phyloP scores from a whole-genome alignment of 2,888 invertebrate species.

The Euclidia mi region DNA sequence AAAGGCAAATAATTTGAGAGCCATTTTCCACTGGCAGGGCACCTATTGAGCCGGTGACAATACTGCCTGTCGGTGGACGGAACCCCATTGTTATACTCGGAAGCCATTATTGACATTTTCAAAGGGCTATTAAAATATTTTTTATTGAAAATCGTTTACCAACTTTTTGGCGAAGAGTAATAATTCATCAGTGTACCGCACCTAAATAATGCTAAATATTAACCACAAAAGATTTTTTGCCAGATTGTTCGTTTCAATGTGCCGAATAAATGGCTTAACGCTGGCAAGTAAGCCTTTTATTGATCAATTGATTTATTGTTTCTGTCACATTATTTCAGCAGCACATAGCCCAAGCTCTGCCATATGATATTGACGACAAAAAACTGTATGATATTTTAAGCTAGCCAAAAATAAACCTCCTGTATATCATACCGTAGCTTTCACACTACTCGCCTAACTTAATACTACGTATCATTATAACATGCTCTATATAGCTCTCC shows the following conservation, averaged over 20 bases:
- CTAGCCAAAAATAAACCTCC: too few species aligned
- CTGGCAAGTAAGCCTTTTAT: too few species aligned
- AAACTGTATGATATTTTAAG: too few species aligned
- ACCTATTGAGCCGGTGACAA: conserved; percentile 80
- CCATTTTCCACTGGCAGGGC: conserved; percentile 87
- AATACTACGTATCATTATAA: too few species aligned
- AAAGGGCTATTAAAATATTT: conserved; percentile 84
- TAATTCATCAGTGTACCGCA: conserved; percentile 63
- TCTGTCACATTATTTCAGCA: background rate
- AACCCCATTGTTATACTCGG: conserved; percentile 84
- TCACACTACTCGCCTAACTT: too few species aligned
- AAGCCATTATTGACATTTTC: conserved; percentile 88
- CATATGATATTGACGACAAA: too few species aligned
- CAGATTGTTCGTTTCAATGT: conserved; percentile 41
- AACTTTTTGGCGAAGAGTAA: conserved; percentile 64
- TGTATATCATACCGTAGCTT: too few species aligned
- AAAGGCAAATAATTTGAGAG: conserved; percentile 80
- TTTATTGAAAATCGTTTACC: conserved; percentile 79
- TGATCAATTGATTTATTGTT: conserved; percentile 31
- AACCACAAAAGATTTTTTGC: conserved; percentile 42
- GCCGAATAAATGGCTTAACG: conserved; percentile 34
- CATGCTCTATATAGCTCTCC: too few species aligned
- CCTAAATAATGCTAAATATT: conserved; percentile 56
- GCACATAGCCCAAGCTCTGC: too few species aligned
- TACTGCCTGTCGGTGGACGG: conserved; percentile 81